Evolutionary conservation across 2,113 vertebrate genomes (phyloP).

Genomic region (Cisticola juncidis): DNA sequence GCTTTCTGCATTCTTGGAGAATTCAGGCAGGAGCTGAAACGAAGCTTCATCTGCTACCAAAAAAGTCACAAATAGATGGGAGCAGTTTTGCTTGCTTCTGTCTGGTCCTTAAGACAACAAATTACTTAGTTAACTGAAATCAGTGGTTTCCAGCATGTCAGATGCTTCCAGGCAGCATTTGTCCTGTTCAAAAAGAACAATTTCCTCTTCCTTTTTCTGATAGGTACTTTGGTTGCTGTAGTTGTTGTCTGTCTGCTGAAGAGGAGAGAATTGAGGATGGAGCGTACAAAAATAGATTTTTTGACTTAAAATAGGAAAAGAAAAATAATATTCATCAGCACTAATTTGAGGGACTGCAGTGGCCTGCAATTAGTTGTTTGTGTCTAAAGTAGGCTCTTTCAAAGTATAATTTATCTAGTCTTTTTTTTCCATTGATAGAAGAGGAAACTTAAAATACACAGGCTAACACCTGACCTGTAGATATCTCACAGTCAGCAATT

Average conservation of each 20-base stretch:
- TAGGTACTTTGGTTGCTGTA: not conserved
- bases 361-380: not conserved
- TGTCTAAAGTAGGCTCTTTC: not conserved
- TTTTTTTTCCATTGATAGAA: not conserved
- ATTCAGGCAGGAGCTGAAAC: not conserved
- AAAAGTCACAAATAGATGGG: not conserved
- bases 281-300: not conserved
- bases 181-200: not conserved
- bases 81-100: not conserved
- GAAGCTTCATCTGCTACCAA: not conserved
- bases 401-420: not conserved
- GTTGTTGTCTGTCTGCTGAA: not conserved
- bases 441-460: not conserved
- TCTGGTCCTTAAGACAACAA: not conserved
- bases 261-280: not conserved
- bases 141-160: not conserved
- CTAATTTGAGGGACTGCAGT: not conserved
- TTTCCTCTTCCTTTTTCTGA: not conserved
- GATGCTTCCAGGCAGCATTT: not conserved
- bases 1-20: not conserved
- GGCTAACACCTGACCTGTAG: not conserved
- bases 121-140: not conserved
- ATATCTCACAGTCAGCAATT: not conserved
- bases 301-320: not conserved
- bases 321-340: not conserved